Evolutionary conservation across 2,888 invertebrate species (phyloP), one percentile per base, ranked within the genome.

Genomic region (Caenorhabditis parvicauda): DNA sequence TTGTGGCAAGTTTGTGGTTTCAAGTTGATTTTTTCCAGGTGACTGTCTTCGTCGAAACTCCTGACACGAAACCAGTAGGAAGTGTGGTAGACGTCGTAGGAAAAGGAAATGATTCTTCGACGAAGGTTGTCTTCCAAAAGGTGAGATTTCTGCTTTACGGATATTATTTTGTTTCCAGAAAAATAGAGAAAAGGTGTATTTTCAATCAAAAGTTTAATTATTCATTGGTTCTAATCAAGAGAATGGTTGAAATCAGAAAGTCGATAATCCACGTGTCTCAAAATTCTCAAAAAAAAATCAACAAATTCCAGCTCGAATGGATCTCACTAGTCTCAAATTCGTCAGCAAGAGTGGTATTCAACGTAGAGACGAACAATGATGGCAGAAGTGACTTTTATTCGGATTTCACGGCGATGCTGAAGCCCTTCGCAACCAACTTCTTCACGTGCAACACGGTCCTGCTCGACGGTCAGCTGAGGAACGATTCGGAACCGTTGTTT

Each of bases 251-350:
- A 35, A 35, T 14, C 12, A 35, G 35, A 14, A 12, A 35, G 12
- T 35, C n/a, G n/a, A n/a, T n/a, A n/a, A n/a, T n/a, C 35, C 35
- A n/a, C 35, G 35, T 12, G n/a, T 12, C 35, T n/a, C 35, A 12
- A 9, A 32, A 12, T 32, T 32, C 35, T n/a, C 35, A n/a, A n/a
- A 9, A 41, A 41, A n/a, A 41, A 41, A 17, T n/a, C n/a, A n/a
- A n/a, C 9, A 41, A 9, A 9, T 55, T 57, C 32, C 37, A 58
- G 52, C 53, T 69, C 17, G 69, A 69, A 54, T 69, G 69, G 69
- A 59, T 69, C 25, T 69, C 69, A 2, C 25, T 69, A n/a, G 65
- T 69, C 2, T 56, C 69, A 5, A 69, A 69, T 28, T 63, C 69
- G 19, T 69, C 69, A 12, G 64, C 65, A 2, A 44, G 63, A 22